A percentile compares a stretch with the other conserved stretches of the same genome.
These are phyloP conservation scores for Bothrops jararaca DNA, from an alignment of 2,113 vertebrate genomes.

Conservation along the genomic window DNA sequence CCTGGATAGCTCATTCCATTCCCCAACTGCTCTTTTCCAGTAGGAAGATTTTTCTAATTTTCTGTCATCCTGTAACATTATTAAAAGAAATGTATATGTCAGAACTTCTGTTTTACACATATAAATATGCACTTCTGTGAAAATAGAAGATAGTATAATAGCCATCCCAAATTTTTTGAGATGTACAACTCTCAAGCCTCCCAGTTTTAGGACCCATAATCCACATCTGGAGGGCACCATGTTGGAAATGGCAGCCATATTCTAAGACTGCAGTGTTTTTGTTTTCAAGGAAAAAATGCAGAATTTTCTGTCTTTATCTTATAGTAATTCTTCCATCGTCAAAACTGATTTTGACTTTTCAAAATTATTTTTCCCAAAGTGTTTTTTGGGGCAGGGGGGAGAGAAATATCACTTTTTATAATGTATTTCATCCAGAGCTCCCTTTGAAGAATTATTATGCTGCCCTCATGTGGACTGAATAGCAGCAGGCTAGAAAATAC, in stretches of 20 bases:
- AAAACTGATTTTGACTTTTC: not conserved
- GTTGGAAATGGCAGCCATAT: not conserved
- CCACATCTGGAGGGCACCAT: not conserved
- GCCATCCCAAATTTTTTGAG: not conserved
- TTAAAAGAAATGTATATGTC: not conserved
- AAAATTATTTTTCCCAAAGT: no score
- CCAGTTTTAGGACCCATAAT: not conserved
- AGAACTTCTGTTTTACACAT: not conserved
- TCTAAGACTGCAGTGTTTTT: not conserved
- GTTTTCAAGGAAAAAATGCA: not conserved
- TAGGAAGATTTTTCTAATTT: not conserved
- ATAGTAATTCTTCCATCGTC: not conserved
- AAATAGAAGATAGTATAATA: not conserved
- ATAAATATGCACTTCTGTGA: not conserved
- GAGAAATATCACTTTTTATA: not conserved
- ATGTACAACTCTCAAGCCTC: not conserved
- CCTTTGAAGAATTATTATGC: not conserved
- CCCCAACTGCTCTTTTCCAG: not conserved
- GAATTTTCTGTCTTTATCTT: not conserved
- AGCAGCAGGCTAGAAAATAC: not conserved
- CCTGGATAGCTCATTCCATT: not conserved
- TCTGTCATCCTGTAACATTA: not conserved
- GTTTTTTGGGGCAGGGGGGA: not conserved
- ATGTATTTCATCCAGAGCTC: accelerated
- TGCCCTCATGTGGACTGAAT: not conserved